A percentile compares a stretch with the other conserved stretches of the same genome.
Evolutionary conservation across 1,140 invertebrate species (phyloP).

Genomic region (Antheraea pernyi): DNA sequence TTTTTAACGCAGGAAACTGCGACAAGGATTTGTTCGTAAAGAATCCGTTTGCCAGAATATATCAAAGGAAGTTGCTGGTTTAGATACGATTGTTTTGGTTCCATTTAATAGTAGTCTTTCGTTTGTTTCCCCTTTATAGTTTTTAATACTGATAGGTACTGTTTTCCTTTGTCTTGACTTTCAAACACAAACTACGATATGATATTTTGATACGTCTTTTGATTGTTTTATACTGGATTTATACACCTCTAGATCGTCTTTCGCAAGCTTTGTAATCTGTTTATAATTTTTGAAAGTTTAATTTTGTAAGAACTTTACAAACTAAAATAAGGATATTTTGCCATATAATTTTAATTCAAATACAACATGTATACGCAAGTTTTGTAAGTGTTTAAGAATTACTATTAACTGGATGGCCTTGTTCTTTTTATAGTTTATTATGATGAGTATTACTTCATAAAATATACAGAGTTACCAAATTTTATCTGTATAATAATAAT

Average conservation of each 20-base stretch:
- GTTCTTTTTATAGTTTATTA: neutral
- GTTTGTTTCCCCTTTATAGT: no score
- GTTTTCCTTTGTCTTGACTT: neutral
- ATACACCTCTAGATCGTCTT: neutral
- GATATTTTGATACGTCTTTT: neutral
- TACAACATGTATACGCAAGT: conserved; percentile 27
- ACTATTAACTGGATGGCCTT: neutral
- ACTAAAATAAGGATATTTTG: neutral
- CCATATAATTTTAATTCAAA: neutral
- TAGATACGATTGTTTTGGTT: no score
- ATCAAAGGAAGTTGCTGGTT: no score
- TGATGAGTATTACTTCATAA: no score
- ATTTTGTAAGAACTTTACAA: neutral
- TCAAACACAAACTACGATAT: neutral
- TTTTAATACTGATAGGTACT: neutral
- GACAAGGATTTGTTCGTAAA: no score
- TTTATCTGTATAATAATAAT: no score
- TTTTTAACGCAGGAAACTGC: no score
- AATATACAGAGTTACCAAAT: no score
- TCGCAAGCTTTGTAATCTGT: neutral
- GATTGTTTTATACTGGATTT: neutral
- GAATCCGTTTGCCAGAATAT: no score
- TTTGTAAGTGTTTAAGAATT: neutral
- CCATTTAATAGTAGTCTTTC: no score
- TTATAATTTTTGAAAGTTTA: conserved; percentile 6